These are phyloP conservation scores for Caenorhabditis sulstoni DNA, from an alignment of 2,888 invertebrate genomes.

Conservation along the genomic window DNA sequence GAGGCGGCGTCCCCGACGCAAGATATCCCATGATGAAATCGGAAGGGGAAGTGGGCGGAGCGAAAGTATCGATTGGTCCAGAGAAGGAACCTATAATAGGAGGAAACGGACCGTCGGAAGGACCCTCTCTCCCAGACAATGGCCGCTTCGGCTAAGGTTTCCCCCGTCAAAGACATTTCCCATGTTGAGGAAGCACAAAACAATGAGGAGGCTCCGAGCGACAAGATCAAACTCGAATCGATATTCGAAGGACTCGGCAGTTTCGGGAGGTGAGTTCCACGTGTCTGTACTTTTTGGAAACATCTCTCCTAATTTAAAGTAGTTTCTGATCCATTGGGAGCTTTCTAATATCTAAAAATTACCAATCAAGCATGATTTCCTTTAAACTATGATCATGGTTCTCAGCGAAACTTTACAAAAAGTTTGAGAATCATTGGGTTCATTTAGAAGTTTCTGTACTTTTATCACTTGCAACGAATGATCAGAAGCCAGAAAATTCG, in stretches of 20 bases:
- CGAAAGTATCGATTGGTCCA: slow-evolving; percentile 30
- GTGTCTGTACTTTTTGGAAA: no score
- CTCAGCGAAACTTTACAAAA: no score
- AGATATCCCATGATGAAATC: slow-evolving; percentile 46
- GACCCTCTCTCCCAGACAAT: slow-evolving; percentile 20
- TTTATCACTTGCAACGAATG: no score
- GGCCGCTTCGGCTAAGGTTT: slow-evolving; percentile 53
- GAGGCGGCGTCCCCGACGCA: slow-evolving; percentile 22
- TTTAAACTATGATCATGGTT: no score
- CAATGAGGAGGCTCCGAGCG: slow-evolving; percentile 16
- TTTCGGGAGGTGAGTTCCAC: slow-evolving; percentile 54
- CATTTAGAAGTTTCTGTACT: no score
- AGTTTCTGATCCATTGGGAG: no score
- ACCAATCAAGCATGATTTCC: no score
- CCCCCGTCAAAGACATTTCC: slow-evolving; percentile 37
- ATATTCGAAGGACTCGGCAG: slow-evolving; percentile 56
- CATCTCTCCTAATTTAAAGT: no score
- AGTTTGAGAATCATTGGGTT: no score
- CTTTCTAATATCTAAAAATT: no score
- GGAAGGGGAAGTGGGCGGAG: slow-evolving; percentile 22
- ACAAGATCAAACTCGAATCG: slow-evolving; percentile 54
- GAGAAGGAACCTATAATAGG: background rate
- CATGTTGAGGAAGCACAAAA: slow-evolving; percentile 41
- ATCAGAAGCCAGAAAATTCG: no score
- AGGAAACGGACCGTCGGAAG: background rate